Evolutionary conservation across 2,113 vertebrate species (phyloP), one percentile per base, ranked within the genome.

Genomic region (Ciconia maguari): DNA sequence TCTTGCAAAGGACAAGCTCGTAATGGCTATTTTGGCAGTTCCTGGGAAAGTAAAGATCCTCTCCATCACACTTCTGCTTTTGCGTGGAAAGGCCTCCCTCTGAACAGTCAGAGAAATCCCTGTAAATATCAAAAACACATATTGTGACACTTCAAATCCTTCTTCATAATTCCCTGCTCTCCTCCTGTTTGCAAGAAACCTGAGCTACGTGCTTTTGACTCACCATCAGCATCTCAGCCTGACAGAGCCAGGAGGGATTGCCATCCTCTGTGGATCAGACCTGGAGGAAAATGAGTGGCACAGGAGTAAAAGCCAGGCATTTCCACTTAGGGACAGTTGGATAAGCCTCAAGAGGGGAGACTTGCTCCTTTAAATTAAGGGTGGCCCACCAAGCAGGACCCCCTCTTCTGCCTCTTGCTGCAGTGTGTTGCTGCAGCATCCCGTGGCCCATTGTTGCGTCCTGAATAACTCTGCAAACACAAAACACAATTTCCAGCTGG

Each of bases 381-480:
- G 7, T 48, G 49, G 13, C 9, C 49, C 42, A 69, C 19, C 27
- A 46, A 69, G 54, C 38, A 64, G 54, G 60, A 46, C 54, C 51
- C 20, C 13, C 84, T 72, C 41, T 79, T 68, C 24, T 87, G 25
- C 38, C 26, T 83, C 20, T 38, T 83, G 68, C 46, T 38, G 9
- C 44, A 26, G 8, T n/a, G 32, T 0, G 0, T 44, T 83, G 49
- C 55, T 66, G 51, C 46, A 24, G 82, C 30, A 62, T 55, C 27
- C 49, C 0, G 0, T 44, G 54, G 41, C 36, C 24, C 11, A 3
- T 72, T 4, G 0, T 11, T 52, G 34, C 3, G 6, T 61, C 62
- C n/a, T 6, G 2, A n/a, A 13, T 52, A 82, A 27, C 27, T 48
- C 21, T 49, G 38, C 30, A 52, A 8, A 30, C 15, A 13, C 41